These are phyloP conservation scores for Bactericera cockerelli DNA, from an alignment of 1,140 invertebrate species.

Conservation along the genomic window DNA sequence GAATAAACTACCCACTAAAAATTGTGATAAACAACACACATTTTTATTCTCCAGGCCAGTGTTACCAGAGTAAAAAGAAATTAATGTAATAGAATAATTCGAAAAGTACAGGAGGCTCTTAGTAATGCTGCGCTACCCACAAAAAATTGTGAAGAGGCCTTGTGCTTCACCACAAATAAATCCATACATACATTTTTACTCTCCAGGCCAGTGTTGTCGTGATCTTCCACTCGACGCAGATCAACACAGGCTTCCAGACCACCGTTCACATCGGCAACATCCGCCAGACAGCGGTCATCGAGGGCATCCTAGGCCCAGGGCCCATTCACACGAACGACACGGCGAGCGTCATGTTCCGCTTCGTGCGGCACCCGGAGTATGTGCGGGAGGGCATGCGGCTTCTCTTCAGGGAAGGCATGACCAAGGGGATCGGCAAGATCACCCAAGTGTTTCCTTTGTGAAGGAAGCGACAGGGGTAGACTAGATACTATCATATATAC, in stretches of 20 bases:
- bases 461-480: constrained; percentile 4
- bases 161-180: no score
- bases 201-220: constrained; percentile 72
- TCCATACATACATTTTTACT: no score
- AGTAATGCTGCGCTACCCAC: no score
- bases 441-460: constrained; percentile 58
- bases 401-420: constrained; percentile 73
- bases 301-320: constrained; percentile 41
- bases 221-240: constrained; percentile 65
- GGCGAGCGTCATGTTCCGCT: constrained; percentile 74
- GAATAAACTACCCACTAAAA: no score
- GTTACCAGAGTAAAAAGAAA: no score
- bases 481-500: no score
- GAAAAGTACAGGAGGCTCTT: no score
- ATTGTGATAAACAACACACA: no score
- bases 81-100: no score
- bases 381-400: constrained; percentile 71
- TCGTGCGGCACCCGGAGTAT: constrained; percentile 80
- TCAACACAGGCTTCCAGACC: constrained; percentile 78
- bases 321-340: constrained; percentile 61
- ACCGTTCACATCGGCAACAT: constrained; percentile 91
- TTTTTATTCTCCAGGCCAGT: no score
- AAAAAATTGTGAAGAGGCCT: no score
- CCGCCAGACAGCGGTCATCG: constrained; percentile 79
- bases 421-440: constrained; percentile 80